Evolutionary conservation across 2,113 vertebrate species (phyloP).

Genomic region (Gasterosteus nipponicus): DNA sequence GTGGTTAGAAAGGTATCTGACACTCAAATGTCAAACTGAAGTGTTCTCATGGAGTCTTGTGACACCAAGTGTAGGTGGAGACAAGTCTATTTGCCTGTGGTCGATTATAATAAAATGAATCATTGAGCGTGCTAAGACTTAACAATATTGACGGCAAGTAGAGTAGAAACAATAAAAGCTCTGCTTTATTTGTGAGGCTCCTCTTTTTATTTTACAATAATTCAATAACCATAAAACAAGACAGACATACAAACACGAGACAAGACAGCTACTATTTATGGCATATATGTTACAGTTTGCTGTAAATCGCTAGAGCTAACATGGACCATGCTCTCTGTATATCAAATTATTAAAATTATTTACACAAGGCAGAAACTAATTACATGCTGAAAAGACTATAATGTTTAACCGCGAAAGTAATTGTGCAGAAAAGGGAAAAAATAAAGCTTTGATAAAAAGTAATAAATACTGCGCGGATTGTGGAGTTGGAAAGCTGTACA

Average conservation of each 20-base stretch:
- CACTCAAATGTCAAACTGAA: slow-evolving; percentile 11
- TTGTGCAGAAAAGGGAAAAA: slow-evolving; percentile 31
- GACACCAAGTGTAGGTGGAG: not conserved
- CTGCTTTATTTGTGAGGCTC: slow-evolving; percentile 57
- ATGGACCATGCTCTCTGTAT: slow-evolving; percentile 62
- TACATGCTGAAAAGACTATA: slow-evolving; percentile 53
- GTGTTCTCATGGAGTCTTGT: not conserved
- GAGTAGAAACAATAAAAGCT: slow-evolving; percentile 65
- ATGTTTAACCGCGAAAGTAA: slow-evolving; percentile 50
- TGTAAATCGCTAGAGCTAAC: slow-evolving; percentile 53
- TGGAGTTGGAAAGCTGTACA: slow-evolving; percentile 13
- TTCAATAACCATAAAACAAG: slow-evolving; percentile 59
- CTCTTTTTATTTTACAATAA: slow-evolving; percentile 57
- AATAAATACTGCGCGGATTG: slow-evolving; percentile 4
- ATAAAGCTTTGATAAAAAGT: slow-evolving; percentile 4
- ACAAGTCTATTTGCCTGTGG: slow-evolving; percentile 30
- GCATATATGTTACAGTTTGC: slow-evolving; percentile 63
- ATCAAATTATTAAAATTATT: slow-evolving; percentile 49
- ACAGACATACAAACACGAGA: slow-evolving; percentile 63
- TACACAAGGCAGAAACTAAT: slow-evolving; percentile 51
- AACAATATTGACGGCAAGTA: slow-evolving; percentile 35
- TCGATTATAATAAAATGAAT: slow-evolving; percentile 32
- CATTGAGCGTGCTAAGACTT: slow-evolving; percentile 26
- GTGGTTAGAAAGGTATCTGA: not conserved
- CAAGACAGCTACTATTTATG: slow-evolving; percentile 52